These are phyloP conservation scores for Drosophila setifemur DNA, from an alignment of 1,140 invertebrate species.

Conservation along the genomic window DNA sequence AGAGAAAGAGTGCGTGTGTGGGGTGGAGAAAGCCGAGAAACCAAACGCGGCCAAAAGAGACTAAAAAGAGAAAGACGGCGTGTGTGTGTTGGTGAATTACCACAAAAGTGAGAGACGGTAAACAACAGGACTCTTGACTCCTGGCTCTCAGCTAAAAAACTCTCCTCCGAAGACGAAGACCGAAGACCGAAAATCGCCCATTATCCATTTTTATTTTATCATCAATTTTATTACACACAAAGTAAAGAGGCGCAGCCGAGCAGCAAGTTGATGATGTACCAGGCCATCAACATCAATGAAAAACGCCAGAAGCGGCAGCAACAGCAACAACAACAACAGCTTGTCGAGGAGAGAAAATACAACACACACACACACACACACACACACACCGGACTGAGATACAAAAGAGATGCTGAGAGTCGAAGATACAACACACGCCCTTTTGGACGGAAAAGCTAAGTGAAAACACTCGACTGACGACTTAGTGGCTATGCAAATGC, in stretches of 20 bases:
- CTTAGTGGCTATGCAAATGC: conserved; percentile 28
- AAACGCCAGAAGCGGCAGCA: conserved; percentile 18
- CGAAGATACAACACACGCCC: conserved; percentile 66
- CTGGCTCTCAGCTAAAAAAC: conserved; percentile 12
- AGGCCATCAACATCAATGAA: conserved; percentile 53
- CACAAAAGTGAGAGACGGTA: conserved; percentile 43
- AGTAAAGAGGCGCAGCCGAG: conserved; percentile 68
- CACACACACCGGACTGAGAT: conserved; percentile 6
- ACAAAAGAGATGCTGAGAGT: conserved; percentile 43
- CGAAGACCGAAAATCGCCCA: conserved; percentile 67
- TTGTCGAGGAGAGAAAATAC: conserved; percentile 4
- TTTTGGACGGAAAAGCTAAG: conserved; percentile 53
- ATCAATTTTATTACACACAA: conserved; percentile 76
- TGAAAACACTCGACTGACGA: conserved; percentile 12
- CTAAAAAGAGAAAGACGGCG: conserved; percentile 20
- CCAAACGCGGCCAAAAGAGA: conserved; percentile 15
- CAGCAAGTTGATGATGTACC: conserved; percentile 59
- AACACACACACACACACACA: conserved; percentile 21
- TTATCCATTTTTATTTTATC: conserved; percentile 80
- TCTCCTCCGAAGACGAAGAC: conserved; percentile 11
- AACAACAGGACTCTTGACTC: conserved; percentile 32
- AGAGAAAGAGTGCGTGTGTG: conserved; percentile 9
- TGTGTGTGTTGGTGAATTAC: conserved; percentile 8
- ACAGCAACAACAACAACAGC: conserved; percentile 32
- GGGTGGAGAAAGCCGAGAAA: background rate